A percentile compares a stretch with the other conserved stretches of the same genome.
Evolutionary conservation across 2,797 vertebrate genomes (phyloP).

Genomic region (Sciurus carolinensis): DNA sequence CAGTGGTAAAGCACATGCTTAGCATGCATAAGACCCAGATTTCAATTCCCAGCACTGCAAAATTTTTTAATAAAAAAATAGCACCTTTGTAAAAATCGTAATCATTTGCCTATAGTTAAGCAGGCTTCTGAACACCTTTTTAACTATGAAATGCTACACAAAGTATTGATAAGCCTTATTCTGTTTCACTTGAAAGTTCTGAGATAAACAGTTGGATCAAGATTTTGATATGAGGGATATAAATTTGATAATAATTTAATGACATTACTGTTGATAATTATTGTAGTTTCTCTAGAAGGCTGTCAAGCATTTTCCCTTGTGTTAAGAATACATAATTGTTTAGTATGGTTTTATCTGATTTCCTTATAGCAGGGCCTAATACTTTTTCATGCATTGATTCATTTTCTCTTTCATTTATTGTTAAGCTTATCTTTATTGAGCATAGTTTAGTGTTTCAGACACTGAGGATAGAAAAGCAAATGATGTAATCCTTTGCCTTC

Average conservation of each 20-base stretch:
- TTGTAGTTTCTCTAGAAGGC: not conserved
- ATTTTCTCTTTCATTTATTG: not conserved
- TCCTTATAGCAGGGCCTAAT: not conserved
- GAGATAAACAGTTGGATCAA: not conserved
- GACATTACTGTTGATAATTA: not conserved
- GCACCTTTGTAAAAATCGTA: not conserved
- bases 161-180: not conserved
- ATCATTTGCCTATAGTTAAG: not conserved
- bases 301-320: not conserved
- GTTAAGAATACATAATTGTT: not conserved
- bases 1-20: not conserved
- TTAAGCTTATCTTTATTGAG: slow-evolving; percentile 51
- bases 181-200: not conserved
- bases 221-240: not conserved
- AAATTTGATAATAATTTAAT: slow-evolving; percentile 2
- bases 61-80: not conserved
- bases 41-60: not conserved
- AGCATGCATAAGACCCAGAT: not conserved
- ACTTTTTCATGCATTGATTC: not conserved
- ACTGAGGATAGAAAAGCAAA: slow-evolving; percentile 18
- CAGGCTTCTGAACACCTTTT: not conserved
- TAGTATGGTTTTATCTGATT: not conserved
- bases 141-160: not conserved
- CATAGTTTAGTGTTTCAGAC: not conserved
- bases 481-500: slow-evolving; percentile 16